These are phyloP conservation scores for Lathamus discolor DNA, from an alignment of 2,113 vertebrate genomes.

Conservation along the genomic window DNA sequence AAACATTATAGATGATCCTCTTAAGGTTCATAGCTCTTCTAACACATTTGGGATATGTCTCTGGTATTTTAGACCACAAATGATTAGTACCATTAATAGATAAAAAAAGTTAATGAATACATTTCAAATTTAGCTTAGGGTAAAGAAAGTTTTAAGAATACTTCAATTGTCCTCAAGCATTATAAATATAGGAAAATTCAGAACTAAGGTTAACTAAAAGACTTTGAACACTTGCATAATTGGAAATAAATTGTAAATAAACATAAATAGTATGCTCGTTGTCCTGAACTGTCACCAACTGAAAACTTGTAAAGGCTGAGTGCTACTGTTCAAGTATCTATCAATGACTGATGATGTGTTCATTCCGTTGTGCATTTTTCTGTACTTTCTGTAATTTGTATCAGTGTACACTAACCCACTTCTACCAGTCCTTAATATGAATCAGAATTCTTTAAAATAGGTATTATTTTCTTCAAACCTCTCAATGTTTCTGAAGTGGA, in stretches of 20 bases:
- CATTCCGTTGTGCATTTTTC: rapidly evolving
- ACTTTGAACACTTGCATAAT: background rate
- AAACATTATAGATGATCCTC: background rate
- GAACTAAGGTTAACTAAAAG: background rate
- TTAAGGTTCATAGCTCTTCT: background rate
- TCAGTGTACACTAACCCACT: background rate
- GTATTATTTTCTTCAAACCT: background rate
- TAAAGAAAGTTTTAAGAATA: background rate
- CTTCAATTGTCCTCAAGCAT: background rate
- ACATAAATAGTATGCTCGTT: background rate
- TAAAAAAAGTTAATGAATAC: background rate
- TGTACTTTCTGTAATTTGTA: background rate
- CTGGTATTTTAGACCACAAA: background rate
- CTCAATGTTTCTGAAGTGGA: background rate
- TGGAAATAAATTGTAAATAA: background rate
- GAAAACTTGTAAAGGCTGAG: background rate
- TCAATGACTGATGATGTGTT: rapidly evolving
- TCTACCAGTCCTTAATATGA: background rate
- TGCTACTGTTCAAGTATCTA: background rate
- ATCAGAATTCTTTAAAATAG: background rate
- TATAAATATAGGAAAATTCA: background rate
- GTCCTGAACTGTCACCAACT: background rate
- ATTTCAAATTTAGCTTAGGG: background rate
- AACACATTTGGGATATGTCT: background rate
- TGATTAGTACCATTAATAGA: background rate